Conservation (phyloP, 92 coral and sea anemone genomes). For the Ricordea florida region DNA sequence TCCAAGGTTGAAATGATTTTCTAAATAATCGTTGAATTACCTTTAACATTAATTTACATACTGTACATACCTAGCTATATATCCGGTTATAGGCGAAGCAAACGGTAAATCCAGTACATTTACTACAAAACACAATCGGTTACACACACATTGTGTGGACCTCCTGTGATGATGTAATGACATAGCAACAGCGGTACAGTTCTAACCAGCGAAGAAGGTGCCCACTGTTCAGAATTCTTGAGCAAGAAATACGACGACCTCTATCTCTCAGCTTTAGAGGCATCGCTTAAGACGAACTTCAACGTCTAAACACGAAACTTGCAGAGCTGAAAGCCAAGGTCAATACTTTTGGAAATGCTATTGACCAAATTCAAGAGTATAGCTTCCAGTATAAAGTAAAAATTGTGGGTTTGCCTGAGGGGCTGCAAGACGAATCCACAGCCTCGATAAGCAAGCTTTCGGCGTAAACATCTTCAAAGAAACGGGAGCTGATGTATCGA, state of each 20-base stretch:
- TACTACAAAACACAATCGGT: no score
- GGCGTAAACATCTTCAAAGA: constrained; percentile 24
- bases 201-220: no score
- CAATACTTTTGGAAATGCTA: not conserved
- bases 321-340: not conserved
- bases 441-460: constrained; percentile 19
- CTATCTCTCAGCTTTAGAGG: not conserved
- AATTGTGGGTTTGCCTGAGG: constrained; percentile 6
- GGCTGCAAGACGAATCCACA: not conserved
- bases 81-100: no score
- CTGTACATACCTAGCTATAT: no score
- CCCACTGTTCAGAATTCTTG: no score
- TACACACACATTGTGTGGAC: no score
- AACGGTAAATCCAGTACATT: no score
- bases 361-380: not conserved
- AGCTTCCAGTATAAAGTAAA: constrained; percentile 29
- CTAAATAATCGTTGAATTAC: no score
- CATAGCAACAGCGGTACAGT: no score
- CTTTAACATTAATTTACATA: no score
- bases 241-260: not conserved
- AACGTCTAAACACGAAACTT: not conserved
- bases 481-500: constrained; percentile 10
- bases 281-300: not conserved
- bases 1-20: no score
- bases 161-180: no score